Base-by-base conservation (phyloP, 2,797 vertebrate species). In the Dermochelys coriacea region DNA sequence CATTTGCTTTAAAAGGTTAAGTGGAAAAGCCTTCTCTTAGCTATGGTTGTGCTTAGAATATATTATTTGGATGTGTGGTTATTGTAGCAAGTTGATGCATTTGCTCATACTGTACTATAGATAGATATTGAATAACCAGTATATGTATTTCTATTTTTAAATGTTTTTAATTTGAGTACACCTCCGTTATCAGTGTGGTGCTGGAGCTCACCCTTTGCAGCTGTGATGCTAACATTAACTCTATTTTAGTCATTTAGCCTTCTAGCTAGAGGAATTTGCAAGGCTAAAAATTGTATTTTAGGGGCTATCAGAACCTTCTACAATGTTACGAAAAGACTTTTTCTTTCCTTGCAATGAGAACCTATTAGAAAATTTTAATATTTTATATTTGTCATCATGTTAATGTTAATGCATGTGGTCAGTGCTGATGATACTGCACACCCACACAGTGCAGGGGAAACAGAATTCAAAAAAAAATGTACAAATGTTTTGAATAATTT, bases 41-140 rank as follows among this genome's bases (percentile, higher is more conserved):
- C 75, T 90, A 49, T 83, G 11, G 27, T 80, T 89, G 23, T 90
- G 49, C 52, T 94, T 88, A 80, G 45, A 71, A 61, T 18, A 15
- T 86, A 3, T 74, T 81, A 45, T 12, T 93, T 19, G 15, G 8
- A 80, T 92, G 91, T 96, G 80, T 71, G 27, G 31, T 87, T 94
- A 64, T 82, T 93, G 87, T 90, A 87, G 61, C 6, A 1, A 87
- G 84, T 45, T 87, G 64, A 45, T 85, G 25, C 19, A 89, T 75
- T 84, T 85, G 9, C 50, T 87, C 74, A 59, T 27, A 29, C 50
- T 81, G 57, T 37, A 68, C 34, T 93, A 15, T 55, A 85, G 5
- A 31, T 86, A 50, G 41, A 21, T 87, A 27, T 85, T 93, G 11
- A 57, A 34, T 90, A 95, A 91, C 21, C 81, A 84, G 25, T 25